Conservation (phyloP, 1,140 invertebrate species). For the Listronotus bonariensis region DNA sequence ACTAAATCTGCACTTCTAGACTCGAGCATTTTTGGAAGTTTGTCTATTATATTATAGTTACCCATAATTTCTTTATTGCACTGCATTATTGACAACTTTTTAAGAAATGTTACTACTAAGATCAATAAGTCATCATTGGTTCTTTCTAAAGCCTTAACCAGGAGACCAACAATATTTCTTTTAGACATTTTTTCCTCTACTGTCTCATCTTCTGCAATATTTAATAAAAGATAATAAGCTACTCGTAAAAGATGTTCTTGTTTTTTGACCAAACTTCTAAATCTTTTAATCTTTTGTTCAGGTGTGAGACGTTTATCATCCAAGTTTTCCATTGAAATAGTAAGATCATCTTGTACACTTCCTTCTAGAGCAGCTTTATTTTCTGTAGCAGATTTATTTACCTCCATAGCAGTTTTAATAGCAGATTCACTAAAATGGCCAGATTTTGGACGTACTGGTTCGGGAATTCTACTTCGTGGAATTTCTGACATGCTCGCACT, state of each 20-base stretch:
- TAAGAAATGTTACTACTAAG: conserved; percentile 91
- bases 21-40: conserved; percentile 73
- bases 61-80: conserved; percentile 95
- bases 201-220: conserved; percentile 92
- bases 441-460: conserved; percentile 68
- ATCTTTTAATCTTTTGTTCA: conserved; percentile 47
- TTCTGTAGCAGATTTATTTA: neutral
- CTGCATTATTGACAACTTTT: conserved; percentile 91
- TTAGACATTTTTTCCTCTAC: conserved; percentile 98
- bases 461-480: conserved; percentile 69
- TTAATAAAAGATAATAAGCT: conserved; percentile 89
- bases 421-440: conserved; percentile 65
- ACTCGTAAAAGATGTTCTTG: conserved; percentile 90
- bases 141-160: conserved; percentile 88
- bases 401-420: conserved; percentile 53
- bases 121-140: conserved; percentile 85
- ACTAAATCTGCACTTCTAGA: conserved; percentile 79
- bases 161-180: conserved; percentile 86
- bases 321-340: conserved; percentile 66
- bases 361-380: conserved; percentile 46
- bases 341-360: conserved; percentile 70
- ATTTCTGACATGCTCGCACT: conserved; percentile 59
- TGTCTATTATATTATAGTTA: conserved; percentile 73
- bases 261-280: conserved; percentile 65
- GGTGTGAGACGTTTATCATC: conserved; percentile 80